phyloP scores from a whole-genome alignment of 2,888 invertebrate genomes.

The Pheosia tremula region DNA sequence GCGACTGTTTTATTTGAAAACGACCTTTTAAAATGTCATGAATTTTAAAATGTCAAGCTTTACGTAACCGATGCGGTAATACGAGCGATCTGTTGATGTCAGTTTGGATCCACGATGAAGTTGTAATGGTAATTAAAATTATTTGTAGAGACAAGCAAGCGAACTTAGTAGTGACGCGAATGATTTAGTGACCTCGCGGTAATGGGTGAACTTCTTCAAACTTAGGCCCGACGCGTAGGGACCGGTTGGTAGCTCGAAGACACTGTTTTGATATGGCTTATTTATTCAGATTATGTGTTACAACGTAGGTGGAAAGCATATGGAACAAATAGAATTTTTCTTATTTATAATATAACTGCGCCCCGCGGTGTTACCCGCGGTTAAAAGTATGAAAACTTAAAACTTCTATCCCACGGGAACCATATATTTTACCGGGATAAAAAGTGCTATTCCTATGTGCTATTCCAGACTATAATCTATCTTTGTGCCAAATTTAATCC shows the following conservation, averaged over 20 bases:
- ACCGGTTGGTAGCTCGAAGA: constrained; percentile 46
- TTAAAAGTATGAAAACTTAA: too few species aligned
- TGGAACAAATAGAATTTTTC: not conserved
- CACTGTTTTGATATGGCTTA: constrained; percentile 45
- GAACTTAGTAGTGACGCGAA: constrained; percentile 64
- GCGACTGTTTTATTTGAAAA: constrained; percentile 29
- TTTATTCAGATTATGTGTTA: constrained; percentile 31
- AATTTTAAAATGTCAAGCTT: constrained; percentile 15
- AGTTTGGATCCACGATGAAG: constrained; percentile 44
- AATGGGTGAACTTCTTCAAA: constrained; percentile 75
- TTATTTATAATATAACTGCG: too few species aligned
- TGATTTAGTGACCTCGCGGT: constrained; percentile 76
- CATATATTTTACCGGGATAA: too few species aligned
- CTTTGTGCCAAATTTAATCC: too few species aligned
- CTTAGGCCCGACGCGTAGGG: constrained; percentile 53
- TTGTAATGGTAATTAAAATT: constrained; percentile 67
- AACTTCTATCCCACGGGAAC: too few species aligned
- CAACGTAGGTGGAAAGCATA: not conserved
- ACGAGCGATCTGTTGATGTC: constrained; percentile 1
- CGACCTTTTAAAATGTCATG: constrained; percentile 24
- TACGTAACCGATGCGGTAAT: constrained; percentile 8
- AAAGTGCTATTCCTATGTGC: too few species aligned
- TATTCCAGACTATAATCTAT: too few species aligned
- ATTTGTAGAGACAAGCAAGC: constrained; percentile 61
- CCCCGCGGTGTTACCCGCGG: too few species aligned